These are phyloP conservation scores for Drosophila ambigua DNA, from an alignment of 1,140 invertebrate species.

Conservation along the genomic window DNA sequence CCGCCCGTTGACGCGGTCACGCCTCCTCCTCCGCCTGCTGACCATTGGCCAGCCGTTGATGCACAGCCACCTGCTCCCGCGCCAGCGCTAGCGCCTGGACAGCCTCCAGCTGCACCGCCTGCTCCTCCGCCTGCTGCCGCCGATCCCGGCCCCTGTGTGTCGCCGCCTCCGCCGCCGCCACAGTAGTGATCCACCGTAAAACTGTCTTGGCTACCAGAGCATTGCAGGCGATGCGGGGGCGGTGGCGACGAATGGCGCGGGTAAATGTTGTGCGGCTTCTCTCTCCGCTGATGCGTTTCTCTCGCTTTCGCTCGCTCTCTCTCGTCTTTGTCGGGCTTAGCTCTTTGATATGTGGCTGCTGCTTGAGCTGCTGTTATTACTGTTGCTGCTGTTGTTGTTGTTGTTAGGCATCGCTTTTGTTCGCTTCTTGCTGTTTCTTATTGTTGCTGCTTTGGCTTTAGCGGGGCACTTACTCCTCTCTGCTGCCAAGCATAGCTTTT, in stretches of 20 bases:
- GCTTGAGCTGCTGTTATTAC: conserved; percentile 1
- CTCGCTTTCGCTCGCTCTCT: not conserved
- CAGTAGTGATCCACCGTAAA: conserved; percentile 84
- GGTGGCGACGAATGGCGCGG: conserved; percentile 83
- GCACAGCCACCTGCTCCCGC: conserved; percentile 25
- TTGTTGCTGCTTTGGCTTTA: conserved; percentile 7
- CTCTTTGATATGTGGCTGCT: conserved; percentile 55
- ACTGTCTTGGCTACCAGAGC: conserved; percentile 84
- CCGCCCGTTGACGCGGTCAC: conserved; percentile 53
- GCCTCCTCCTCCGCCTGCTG: conserved; percentile 50
- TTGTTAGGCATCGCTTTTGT: conserved; percentile 3
- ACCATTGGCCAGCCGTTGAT: conserved; percentile 66
- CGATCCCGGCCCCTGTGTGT: conserved; percentile 69
- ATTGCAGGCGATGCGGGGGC: conserved; percentile 84
- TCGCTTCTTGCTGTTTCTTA: too few species aligned
- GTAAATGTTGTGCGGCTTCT: conserved; percentile 77
- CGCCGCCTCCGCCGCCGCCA: conserved; percentile 72
- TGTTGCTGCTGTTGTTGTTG: conserved; percentile 8
- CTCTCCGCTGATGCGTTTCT: conserved; percentile 8
- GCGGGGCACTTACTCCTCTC: not conserved
- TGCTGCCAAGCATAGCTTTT: conserved; percentile 23
- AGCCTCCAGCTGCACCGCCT: conserved; percentile 37
- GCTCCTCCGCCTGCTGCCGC: conserved; percentile 44
- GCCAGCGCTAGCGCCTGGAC: conserved; percentile 19
- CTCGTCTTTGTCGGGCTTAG: conserved; percentile 25